A percentile compares a stretch with the other conserved stretches of the same genome.
Conservation (phyloP, 2,797 vertebrate genomes). For the Phoxinus dragarum region DNA sequence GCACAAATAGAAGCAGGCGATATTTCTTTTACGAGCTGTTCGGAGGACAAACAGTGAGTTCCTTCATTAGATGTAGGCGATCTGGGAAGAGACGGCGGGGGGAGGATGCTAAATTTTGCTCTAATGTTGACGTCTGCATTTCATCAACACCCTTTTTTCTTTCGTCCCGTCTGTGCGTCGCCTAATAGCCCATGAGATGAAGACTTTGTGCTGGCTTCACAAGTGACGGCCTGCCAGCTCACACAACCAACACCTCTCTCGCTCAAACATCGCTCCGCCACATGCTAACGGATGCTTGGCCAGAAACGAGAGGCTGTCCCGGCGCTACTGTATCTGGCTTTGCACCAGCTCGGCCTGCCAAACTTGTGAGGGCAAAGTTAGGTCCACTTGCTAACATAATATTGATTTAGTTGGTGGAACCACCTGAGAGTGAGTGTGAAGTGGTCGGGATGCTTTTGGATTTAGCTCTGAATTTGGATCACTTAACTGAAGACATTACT, state of each 20-base stretch:
- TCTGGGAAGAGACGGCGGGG: slow-evolving; percentile 64
- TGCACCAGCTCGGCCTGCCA: slow-evolving; percentile 35
- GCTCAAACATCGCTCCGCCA: slow-evolving; percentile 40
- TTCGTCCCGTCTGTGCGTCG: slow-evolving; percentile 56
- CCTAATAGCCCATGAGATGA: slow-evolving; percentile 62
- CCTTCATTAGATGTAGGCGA: slow-evolving; percentile 75
- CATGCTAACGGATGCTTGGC: slow-evolving; percentile 48
- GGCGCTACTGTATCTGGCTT: slow-evolving; percentile 41
- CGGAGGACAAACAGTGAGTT: slow-evolving; percentile 74
- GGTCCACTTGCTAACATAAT: slow-evolving; percentile 42
- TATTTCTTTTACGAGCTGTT: slow-evolving; percentile 76
- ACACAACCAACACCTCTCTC: slow-evolving; percentile 58
- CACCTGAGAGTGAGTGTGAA: slow-evolving; percentile 27
- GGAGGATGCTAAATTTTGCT: slow-evolving; percentile 74
- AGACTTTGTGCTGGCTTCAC: slow-evolving; percentile 52
- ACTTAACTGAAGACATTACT: background rate
- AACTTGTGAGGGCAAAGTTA: slow-evolving; percentile 35
- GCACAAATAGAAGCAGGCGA: slow-evolving; percentile 79
- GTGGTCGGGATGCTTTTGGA: slow-evolving; percentile 21
- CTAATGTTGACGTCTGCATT: slow-evolving; percentile 80
- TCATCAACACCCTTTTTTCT: slow-evolving; percentile 75
- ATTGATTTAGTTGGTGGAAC: slow-evolving; percentile 42
- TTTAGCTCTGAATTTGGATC: background rate
- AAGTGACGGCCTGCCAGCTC: slow-evolving; percentile 42
- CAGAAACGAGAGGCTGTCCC: slow-evolving; percentile 25